Evolutionary conservation across 2,113 vertebrate genomes (phyloP), one percentile per base, ranked within the genome.

Genomic region (Ammospiza nelsoni): DNA sequence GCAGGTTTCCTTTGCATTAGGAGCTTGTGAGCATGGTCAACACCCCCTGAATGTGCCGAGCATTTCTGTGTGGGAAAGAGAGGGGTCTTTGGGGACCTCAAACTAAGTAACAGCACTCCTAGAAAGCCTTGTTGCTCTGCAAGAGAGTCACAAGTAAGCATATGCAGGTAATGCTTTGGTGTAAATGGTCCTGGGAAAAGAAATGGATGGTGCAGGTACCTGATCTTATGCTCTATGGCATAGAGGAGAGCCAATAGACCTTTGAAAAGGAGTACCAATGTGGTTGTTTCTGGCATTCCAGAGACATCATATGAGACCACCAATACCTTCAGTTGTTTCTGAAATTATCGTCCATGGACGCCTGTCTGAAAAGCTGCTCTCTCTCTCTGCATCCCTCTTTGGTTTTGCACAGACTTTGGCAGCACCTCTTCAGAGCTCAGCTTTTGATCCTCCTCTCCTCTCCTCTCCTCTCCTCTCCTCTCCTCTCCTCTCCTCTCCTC

Each of bases 111-210:
- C 5, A 78, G 11, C 7, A 49, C n/a, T 88, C 43, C 39, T 75
- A 41, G 51, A 54, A 62, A 75, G 25, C 19, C 11, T 71, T 1
- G 0, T 0, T 91, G 20, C 7, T 61, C 22, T 17, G 43, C 17
- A 23, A 31, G 24, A 93, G 33, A 17, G 22, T 17, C n/a, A 67
- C 22, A n/a, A 8, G 0, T 2, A 49, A 55, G 8, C 1, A 2
- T 7, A 18, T 48, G 17, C 4, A 77, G 24, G 33, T 27, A 69
- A 43, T 41, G 11, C 10, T 81, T 84, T 52, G 41, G 21, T 69
- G 55, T 6, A 65, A 48, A 24, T 27, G 9, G 16, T 46, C n/a
- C 39, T 46, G 9, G 27, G 17, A 27, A 84, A 75, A 51, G 21
- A 82, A 63, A 5, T n/a, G 43, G 8, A n/a, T 41, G 22, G 10